Evolutionary conservation across 2,888 invertebrate genomes (phyloP).

Genomic region (Drosophila falleni): DNA sequence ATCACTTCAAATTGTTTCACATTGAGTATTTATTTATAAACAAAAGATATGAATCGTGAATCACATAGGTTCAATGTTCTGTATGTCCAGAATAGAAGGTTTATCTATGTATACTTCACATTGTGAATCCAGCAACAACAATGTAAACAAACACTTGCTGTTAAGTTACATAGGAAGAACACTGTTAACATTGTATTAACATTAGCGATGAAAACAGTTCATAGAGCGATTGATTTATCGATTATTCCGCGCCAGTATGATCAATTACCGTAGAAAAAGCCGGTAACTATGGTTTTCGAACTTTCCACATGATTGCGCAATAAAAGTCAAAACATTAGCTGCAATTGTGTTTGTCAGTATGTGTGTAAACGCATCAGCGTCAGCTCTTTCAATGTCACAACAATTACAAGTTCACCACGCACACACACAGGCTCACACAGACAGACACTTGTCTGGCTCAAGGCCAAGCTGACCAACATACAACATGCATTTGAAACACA

Average conservation of each 20-base stretch:
- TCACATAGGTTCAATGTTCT: slow-evolving; percentile 2
- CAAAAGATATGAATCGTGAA: slow-evolving; percentile 1
- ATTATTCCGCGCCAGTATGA: not conserved
- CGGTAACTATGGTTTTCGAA: not conserved
- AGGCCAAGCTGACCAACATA: slow-evolving; percentile 75
- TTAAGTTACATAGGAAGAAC: not conserved
- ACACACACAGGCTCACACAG: slow-evolving; percentile 22
- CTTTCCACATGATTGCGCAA: slow-evolving; percentile 57
- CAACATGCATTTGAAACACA: slow-evolving; percentile 30
- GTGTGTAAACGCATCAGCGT: slow-evolving; percentile 53
- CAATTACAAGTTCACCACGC: slow-evolving; percentile 55
- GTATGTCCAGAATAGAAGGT: not conserved
- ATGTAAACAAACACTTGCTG: slow-evolving; percentile 7
- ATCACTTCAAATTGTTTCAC: not conserved
- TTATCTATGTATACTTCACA: not conserved
- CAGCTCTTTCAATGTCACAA: slow-evolving; percentile 78
- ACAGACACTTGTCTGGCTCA: slow-evolving; percentile 42
- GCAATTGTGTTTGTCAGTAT: slow-evolving; percentile 1
- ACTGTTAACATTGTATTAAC: slow-evolving; percentile 2
- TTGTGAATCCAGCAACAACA: not conserved
- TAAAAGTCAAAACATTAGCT: slow-evolving; percentile 25
- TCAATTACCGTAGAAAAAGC: not conserved
- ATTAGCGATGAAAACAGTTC: slow-evolving; percentile 1
- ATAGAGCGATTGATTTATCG: not conserved
- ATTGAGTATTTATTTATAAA: not conserved